These are phyloP conservation scores for Eidolon helvum DNA, from an alignment of 2,113 vertebrate species.

Conservation along the genomic window DNA sequence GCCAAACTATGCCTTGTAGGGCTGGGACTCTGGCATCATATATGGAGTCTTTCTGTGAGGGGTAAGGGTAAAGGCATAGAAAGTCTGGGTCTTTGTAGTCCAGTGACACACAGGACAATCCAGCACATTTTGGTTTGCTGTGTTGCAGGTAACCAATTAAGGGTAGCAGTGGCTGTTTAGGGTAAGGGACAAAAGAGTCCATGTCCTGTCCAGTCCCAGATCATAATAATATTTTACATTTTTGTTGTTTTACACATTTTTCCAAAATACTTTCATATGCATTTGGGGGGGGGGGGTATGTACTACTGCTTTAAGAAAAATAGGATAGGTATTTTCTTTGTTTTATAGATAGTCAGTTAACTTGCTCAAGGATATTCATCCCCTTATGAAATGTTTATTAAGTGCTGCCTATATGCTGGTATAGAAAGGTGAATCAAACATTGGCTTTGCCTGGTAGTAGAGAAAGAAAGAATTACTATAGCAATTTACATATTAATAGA, in stretches of 20 bases:
- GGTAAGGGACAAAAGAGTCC: background rate
- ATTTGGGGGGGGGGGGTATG: background rate
- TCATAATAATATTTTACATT: background rate
- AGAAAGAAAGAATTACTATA: background rate
- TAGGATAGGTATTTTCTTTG: background rate
- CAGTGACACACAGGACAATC: background rate
- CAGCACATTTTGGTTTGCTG: background rate
- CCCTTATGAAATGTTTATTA: background rate
- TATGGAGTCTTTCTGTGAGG: background rate
- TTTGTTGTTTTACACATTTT: background rate
- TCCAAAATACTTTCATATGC: background rate
- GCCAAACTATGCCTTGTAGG: background rate
- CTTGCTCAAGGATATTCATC: background rate
- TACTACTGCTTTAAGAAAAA: background rate
- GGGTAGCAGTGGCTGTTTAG: background rate
- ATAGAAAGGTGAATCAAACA: background rate
- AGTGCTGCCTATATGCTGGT: background rate
- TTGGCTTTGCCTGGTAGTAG: background rate
- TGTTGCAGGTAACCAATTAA: background rate
- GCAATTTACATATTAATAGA: background rate
- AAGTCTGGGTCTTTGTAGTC: background rate
- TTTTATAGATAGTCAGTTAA: slow-evolving; percentile 16
- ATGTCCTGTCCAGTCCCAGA: background rate
- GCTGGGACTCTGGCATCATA: background rate
- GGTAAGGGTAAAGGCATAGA: background rate